Conservation (phyloP, 2,888 invertebrate genomes). For the Blera fallax region DNA sequence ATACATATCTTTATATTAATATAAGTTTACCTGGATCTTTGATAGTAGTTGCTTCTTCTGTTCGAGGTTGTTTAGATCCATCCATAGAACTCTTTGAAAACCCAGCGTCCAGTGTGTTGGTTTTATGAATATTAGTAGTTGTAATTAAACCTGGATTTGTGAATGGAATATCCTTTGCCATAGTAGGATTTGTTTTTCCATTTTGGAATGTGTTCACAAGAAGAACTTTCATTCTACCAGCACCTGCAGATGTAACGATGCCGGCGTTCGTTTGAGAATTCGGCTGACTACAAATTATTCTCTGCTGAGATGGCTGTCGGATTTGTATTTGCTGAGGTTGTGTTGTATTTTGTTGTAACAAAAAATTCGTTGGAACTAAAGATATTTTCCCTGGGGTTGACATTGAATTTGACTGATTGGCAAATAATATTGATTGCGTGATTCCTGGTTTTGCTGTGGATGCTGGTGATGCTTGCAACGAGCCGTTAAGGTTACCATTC, state of each 20-base stretch:
- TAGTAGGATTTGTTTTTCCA: slow-evolving; percentile 24
- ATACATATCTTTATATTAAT: too few relatives aligned
- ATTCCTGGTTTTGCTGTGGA: slow-evolving; percentile 56
- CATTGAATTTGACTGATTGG: slow-evolving; percentile 49
- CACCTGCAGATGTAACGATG: slow-evolving; percentile 76
- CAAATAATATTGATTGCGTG: slow-evolving; percentile 63
- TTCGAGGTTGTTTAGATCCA: neutral
- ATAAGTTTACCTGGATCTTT: slow-evolving; percentile 41
- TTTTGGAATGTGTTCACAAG: slow-evolving; percentile 78
- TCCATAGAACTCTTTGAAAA: slow-evolving; percentile 11
- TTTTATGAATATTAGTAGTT: slow-evolving; percentile 2
- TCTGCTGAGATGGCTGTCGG: slow-evolving; percentile 54
- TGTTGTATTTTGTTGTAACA: slow-evolving; percentile 78
- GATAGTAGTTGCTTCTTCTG: slow-evolving; percentile 7
- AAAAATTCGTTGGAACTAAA: slow-evolving; percentile 81
- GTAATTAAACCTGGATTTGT: slow-evolving; percentile 10
- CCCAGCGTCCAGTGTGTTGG: neutral
- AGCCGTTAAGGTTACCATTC: slow-evolving; percentile 44
- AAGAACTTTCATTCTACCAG: slow-evolving; percentile 80
- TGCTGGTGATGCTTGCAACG: slow-evolving; percentile 48
- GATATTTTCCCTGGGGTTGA: slow-evolving; percentile 78
- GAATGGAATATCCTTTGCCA: slow-evolving; percentile 22
- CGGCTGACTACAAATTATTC: slow-evolving; percentile 73
- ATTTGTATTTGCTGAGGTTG: slow-evolving; percentile 68
- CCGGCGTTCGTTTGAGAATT: slow-evolving; percentile 69